Base-by-base conservation (phyloP, 1,140 invertebrate species). In the Diorhabda sublineata region DNA sequence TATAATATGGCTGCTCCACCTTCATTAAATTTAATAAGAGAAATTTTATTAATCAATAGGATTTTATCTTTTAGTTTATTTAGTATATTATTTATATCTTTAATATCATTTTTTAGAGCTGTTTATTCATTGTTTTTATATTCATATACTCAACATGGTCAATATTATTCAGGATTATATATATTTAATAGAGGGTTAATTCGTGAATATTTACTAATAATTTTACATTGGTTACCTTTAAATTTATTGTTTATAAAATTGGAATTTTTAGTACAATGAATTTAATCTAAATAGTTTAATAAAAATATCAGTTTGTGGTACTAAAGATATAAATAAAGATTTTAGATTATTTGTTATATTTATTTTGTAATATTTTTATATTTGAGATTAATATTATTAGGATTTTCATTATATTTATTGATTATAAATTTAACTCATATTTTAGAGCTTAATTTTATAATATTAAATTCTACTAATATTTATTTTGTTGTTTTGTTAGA, bases 141-240 rank as follows among this genome's bases (percentile, higher is more conserved):
- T 85, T 81, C 82, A 71, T 85, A 78, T 83, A 80, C 75, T 74
- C 84, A 88, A 74, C 85, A 88, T 82, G 85, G 86, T 2, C 77
- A 76, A 65, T 76, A 77, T 77, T 81, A 79, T 83, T 78, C 76
- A 70, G 75, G 80, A 41, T 61, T 81, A 66, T 81, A 76, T 81
- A 79, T 69, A 72, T 82, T 80, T 82, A 78, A 73, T 77, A 74
- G 60, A 47, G 80, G 80, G 69, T 68, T 75, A 74, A 74, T 81
- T 78, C 80, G 79, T 52, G 86, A 88, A 78, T 87, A 81, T 86
- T 82, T 86, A 81, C 78, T 85, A 77, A 81, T 87, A 81, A 71
- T 85, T 72, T 80, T 86, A 77, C 86, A 88, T 85, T 86, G 80
- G 81, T 76, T 87, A 71, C 84, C 86, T 76, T 83, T 88, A 83